Evolutionary conservation across 2,797 vertebrate species (phyloP).

Genomic region (Eidolon dupreanum): DNA sequence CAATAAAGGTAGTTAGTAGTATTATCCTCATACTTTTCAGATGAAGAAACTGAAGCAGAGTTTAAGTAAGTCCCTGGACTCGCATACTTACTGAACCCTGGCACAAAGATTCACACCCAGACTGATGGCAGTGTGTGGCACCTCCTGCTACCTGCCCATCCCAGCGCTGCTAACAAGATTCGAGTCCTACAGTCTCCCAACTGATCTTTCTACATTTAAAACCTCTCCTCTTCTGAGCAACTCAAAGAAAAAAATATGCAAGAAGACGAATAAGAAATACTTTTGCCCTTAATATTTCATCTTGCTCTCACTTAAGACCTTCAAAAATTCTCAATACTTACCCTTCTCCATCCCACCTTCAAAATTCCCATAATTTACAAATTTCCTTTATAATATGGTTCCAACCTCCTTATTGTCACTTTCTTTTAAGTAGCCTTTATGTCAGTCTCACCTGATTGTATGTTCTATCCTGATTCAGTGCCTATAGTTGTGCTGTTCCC

Average conservation of each 20-base stretch:
- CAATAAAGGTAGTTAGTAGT: not conserved
- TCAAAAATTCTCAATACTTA: not conserved
- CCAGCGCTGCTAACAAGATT: not conserved
- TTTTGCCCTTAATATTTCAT: not conserved
- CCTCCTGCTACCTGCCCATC: rapidly evolving
- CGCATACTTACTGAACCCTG: not conserved
- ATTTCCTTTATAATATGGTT: not conserved
- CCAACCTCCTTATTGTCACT: not conserved
- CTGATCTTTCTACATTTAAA: not conserved
- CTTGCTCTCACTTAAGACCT: not conserved
- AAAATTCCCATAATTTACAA: not conserved
- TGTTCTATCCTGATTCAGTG: not conserved
- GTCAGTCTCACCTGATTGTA: not conserved
- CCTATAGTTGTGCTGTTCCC: rapidly evolving
- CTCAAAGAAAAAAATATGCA: not conserved
- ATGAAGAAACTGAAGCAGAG: not conserved
- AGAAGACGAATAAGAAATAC: not conserved
- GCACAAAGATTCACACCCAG: not conserved
- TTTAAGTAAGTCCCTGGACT: not conserved
- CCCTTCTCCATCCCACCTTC: not conserved
- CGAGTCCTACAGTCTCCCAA: not conserved
- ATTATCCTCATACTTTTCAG: not conserved
- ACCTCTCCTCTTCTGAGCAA: not conserved
- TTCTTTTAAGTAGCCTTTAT: not conserved
- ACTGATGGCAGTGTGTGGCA: not conserved